phyloP scores from a whole-genome alignment of 1,140 invertebrate species.

The Drosophila tsacasi region DNA sequence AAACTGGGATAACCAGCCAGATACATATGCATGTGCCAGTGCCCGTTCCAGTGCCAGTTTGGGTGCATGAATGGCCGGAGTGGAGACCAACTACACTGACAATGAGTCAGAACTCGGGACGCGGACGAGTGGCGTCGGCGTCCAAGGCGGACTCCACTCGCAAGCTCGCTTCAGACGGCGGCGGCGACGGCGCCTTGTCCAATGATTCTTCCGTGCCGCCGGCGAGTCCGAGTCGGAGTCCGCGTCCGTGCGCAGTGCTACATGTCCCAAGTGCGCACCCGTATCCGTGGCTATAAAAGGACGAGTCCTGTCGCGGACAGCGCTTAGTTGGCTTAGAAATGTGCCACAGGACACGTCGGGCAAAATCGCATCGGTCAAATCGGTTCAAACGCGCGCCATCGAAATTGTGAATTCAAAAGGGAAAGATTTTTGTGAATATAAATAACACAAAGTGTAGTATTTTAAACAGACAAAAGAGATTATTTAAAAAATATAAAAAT shows the following conservation, averaged over 20 bases:
- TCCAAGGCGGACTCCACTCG: slow-evolving; percentile 42
- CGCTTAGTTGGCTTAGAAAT: slow-evolving; percentile 73
- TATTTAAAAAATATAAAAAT: neutral
- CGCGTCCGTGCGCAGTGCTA: slow-evolving; percentile 67
- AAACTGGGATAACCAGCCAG: slow-evolving; percentile 35
- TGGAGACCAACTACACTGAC: slow-evolving; percentile 19
- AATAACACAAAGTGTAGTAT: neutral
- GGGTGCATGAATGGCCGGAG: slow-evolving; percentile 38
- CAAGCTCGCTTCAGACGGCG: slow-evolving; percentile 50
- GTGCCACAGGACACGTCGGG: slow-evolving; percentile 60
- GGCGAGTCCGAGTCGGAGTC: slow-evolving; percentile 40
- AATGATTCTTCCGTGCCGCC: slow-evolving; percentile 56
- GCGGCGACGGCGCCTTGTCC: slow-evolving; percentile 75
- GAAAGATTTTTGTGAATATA: neutral
- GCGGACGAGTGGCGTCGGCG: slow-evolving; percentile 58
- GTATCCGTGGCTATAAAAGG: slow-evolving; percentile 64
- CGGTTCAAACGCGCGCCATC: slow-evolving; percentile 26
- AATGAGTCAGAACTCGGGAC: slow-evolving; percentile 72
- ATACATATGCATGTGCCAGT: slow-evolving; percentile 31
- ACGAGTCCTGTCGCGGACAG: slow-evolving; percentile 41
- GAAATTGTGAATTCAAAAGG: slow-evolving; percentile 13
- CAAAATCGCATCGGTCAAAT: slow-evolving; percentile 16
- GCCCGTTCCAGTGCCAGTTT: slow-evolving; percentile 1
- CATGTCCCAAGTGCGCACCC: slow-evolving; percentile 62
- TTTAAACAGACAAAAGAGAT: neutral